phyloP scores from a whole-genome alignment of 2,797 vertebrate genomes.

The Epinephelus awoara region DNA sequence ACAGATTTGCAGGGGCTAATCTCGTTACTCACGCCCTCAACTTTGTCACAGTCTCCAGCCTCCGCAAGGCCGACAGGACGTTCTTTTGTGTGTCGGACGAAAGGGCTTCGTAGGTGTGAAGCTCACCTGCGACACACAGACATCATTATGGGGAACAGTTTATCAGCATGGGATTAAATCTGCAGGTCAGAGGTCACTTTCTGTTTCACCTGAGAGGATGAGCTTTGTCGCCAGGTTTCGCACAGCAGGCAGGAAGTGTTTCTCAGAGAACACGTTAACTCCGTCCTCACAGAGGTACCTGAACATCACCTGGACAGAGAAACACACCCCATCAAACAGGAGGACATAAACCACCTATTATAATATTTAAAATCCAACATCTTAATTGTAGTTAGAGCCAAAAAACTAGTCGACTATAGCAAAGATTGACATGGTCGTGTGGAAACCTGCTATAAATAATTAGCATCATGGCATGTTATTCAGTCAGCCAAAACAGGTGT shows the following conservation, averaged over 20 bases:
- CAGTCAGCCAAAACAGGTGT: neutral
- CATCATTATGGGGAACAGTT: neutral
- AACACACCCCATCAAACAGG: neutral
- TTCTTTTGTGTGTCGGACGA: slow-evolving; percentile 95
- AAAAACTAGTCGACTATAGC: neutral
- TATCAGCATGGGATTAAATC: neutral
- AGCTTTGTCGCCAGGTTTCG: slow-evolving; percentile 86
- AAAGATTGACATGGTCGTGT: neutral
- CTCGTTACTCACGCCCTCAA: slow-evolving; percentile 87
- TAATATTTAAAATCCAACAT: neutral
- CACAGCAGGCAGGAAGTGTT: slow-evolving; percentile 85
- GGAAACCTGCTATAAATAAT: neutral
- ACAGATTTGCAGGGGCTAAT: slow-evolving; percentile 48
- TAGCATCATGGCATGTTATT: neutral
- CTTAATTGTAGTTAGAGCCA: neutral
- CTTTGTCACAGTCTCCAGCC: slow-evolving; percentile 86
- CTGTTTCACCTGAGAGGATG: slow-evolving; percentile 88
- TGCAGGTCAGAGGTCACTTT: slow-evolving; percentile 2
- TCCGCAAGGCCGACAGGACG: slow-evolving; percentile 86
- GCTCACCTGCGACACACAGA: slow-evolving; percentile 79
- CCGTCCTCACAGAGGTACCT: slow-evolving; percentile 86
- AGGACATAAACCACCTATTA: neutral
- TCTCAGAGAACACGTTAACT: slow-evolving; percentile 85
- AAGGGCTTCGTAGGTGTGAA: slow-evolving; percentile 89
- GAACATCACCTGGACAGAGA: slow-evolving; percentile 87